Base-by-base conservation (phyloP, 2,888 invertebrate genomes). In the Drosophila nr. perissopoda region DNA sequence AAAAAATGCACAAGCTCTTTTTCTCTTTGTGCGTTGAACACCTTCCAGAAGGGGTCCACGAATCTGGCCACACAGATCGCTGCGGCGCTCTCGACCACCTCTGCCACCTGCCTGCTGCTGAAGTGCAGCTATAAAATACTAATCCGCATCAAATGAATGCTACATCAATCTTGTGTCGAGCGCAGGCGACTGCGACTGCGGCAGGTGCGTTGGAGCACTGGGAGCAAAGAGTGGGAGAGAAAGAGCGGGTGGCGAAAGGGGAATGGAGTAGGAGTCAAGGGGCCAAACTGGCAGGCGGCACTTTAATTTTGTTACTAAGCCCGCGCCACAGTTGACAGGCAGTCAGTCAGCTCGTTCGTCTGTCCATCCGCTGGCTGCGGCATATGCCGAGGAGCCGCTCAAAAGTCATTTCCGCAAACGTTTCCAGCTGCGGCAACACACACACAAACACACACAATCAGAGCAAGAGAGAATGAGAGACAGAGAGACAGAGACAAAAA, bases 111-210 rank as follows among this genome's bases (percentile, higher is more conserved):
- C n/a, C 70, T 54, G 69, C 74, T 67, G 74, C 70, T 80, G 89
- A 82, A 86, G 87, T 89, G 87, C 89, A 89, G 89, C 87, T 90
- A 87, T 90, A 89, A 88, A 90, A 90, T 83, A 88, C 87, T 89
- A 87, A 87, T 87, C 87, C 90, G 87, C 87, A 87, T 87, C 87
- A 90, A 89, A 90, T 84, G 90, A 90, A 90, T 89, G 83, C 80
- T 78, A 79, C 81, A 87, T 87, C 87, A 87, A 87, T 87, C 87
- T 87, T 89, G 75, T 89, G 89, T 82, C 89, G 81, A 67, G 76
- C 76, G 80, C 83, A 84, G 82, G n/a, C 60, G 42, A 25, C 62
- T 48, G 53, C 58, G 60, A 58, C 73, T 60, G 67, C 56, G 75
- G 66, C 81, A 71, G 67, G 59, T 62, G 63, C 65, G 68, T 48